Conservation (phyloP, 2,888 invertebrate species). For the Stegana nigrithorax region DNA sequence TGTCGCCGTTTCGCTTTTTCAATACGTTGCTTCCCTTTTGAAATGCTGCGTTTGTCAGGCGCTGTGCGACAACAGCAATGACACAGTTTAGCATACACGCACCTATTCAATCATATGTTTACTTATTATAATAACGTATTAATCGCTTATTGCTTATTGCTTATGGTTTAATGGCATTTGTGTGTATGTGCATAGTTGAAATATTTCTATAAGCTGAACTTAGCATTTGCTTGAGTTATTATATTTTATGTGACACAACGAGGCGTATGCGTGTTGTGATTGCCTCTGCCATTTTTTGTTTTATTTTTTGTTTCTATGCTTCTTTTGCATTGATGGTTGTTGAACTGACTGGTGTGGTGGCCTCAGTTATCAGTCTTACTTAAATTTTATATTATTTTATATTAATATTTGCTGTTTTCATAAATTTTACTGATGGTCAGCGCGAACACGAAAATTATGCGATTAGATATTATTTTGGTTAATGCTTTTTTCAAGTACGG, state of each 20-base stretch:
- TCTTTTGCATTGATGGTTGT: too few species aligned
- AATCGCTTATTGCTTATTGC: slow-evolving; percentile 25
- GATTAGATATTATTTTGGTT: too few species aligned
- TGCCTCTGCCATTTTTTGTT: slow-evolving; percentile 36
- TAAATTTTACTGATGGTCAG: slow-evolving; percentile 27
- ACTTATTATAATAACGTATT: slow-evolving; percentile 30
- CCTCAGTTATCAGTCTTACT: slow-evolving; percentile 62
- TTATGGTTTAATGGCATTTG: background rate
- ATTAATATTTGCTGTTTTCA: slow-evolving; percentile 34
- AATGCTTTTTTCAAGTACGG: too few species aligned
- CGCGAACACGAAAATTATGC: background rate
- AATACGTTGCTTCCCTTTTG: background rate
- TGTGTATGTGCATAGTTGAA: background rate
- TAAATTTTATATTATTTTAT: slow-evolving; percentile 57
- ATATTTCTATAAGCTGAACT: background rate
- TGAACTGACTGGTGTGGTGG: too few species aligned
- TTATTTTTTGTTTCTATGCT: too few species aligned
- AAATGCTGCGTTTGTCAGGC: background rate
- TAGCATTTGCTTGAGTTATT: slow-evolving; percentile 13
- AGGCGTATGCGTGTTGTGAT: slow-evolving; percentile 53
- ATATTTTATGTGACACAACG: slow-evolving; percentile 30
- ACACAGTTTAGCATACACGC: slow-evolving; percentile 60
- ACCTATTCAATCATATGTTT: too few species aligned
- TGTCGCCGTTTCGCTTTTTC: background rate
- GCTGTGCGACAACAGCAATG: slow-evolving; percentile 46